Percentiles rank a stretch among this genome's conserved stretches.
Evolutionary conservation across 2,888 invertebrate species (phyloP).

Genomic region (Volucella bombylans): DNA sequence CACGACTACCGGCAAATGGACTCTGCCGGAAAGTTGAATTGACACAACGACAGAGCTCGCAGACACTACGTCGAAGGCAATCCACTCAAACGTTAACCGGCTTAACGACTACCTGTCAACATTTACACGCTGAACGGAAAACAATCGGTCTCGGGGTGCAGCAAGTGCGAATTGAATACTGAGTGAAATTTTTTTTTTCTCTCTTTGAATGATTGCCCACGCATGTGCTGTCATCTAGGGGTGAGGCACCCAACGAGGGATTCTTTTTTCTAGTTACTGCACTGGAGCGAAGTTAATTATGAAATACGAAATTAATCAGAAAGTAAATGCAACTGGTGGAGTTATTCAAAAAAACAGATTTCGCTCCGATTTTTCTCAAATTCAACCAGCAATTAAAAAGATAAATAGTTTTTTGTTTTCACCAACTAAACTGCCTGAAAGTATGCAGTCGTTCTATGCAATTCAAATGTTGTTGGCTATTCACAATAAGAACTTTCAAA

Average conservation of each 20-base stretch:
- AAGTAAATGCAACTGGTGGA: not conserved
- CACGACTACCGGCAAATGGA: constrained; percentile 34
- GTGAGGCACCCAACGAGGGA: not conserved
- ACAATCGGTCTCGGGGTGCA: not conserved
- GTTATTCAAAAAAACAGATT: too few species aligned
- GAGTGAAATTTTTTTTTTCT: not conserved
- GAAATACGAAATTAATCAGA: not conserved
- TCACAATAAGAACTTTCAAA: constrained; percentile 1
- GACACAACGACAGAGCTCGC: too few species aligned
- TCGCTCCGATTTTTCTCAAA: too few species aligned
- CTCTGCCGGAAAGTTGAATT: not conserved
- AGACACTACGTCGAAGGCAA: constrained; percentile 1
- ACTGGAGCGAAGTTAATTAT: not conserved
- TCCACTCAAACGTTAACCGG: constrained; percentile 21
- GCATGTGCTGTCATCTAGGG: not conserved
- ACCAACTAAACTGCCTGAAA: not conserved
- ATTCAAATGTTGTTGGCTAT: not conserved
- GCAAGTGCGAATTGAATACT: not conserved
- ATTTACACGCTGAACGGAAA: not conserved
- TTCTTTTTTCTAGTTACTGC: not conserved
- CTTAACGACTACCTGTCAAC: constrained; percentile 16
- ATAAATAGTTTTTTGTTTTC: too few species aligned
- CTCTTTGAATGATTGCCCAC: not conserved
- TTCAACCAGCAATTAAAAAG: too few species aligned
- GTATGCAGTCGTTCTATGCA: not conserved